phyloP scores from a whole-genome alignment of 2,113 vertebrate species.

The Calcarius ornatus region DNA sequence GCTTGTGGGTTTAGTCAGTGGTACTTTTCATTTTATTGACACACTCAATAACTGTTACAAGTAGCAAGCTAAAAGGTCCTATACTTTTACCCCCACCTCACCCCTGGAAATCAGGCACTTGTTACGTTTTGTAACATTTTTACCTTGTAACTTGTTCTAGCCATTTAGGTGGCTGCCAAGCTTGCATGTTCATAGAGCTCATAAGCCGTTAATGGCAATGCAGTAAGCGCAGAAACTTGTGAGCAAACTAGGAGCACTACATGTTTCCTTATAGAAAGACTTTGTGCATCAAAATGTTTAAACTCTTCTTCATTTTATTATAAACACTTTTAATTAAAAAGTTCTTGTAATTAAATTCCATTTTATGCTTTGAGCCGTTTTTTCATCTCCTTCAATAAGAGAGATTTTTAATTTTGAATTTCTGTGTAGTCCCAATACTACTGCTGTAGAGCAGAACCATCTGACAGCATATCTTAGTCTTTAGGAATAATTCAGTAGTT shows the following conservation, averaged over 20 bases:
- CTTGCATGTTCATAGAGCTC: rapidly evolving
- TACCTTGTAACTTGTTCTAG: neutral
- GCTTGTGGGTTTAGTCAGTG: neutral
- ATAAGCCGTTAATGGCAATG: neutral
- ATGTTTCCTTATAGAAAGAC: neutral
- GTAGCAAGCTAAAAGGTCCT: neutral
- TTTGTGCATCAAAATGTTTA: neutral
- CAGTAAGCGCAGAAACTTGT: neutral
- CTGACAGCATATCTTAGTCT: constrained; percentile 20
- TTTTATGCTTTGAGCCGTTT: constrained; percentile 4
- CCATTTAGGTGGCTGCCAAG: neutral
- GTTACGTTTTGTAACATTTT: neutral
- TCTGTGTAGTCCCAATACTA: neutral
- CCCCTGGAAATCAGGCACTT: neutral
- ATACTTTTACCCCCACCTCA: neutral
- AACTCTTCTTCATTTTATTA: neutral
- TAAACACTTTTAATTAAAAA: neutral
- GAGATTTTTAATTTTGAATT: neutral
- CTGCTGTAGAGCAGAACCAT: constrained; percentile 16
- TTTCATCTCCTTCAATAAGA: neutral
- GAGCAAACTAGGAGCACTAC: neutral
- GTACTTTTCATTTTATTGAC: neutral
- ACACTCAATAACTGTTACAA: neutral
- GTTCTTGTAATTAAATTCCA: neutral
- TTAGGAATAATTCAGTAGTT: neutral